A percentile compares a stretch with the other conserved stretches of the same genome.
These are phyloP conservation scores for Paramisgurnus dabryanus DNA, from an alignment of 2,113 vertebrate species.

Conservation along the genomic window DNA sequence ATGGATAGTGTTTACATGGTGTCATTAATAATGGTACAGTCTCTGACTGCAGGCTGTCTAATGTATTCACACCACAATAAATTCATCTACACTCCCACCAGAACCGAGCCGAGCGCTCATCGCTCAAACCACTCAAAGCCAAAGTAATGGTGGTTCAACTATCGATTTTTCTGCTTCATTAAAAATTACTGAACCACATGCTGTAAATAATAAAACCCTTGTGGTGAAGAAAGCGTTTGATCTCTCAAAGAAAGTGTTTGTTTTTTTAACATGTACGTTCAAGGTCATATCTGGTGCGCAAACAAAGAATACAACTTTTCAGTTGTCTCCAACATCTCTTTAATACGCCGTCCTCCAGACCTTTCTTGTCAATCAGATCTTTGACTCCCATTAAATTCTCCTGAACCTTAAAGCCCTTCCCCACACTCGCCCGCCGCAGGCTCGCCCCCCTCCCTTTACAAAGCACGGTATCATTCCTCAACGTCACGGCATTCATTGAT, in stretches of 20 bases:
- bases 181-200: slow-evolving; percentile 52
- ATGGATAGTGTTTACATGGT: slow-evolving; percentile 22
- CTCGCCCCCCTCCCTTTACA: slow-evolving; percentile 56
- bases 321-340: slow-evolving; percentile 55
- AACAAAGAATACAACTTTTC: slow-evolving; percentile 56
- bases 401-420: slow-evolving; percentile 47
- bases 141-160: slow-evolving; percentile 45
- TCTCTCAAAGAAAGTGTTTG: slow-evolving; percentile 25
- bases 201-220: slow-evolving; percentile 52
- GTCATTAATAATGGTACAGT: slow-evolving; percentile 40
- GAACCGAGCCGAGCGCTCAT: slow-evolving; percentile 46
- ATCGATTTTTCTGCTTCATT: slow-evolving; percentile 57
- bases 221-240: slow-evolving; percentile 30
- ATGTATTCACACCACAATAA: slow-evolving; percentile 34
- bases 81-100: slow-evolving; percentile 44
- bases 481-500: slow-evolving; percentile 77
- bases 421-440: slow-evolving; percentile 18
- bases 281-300: slow-evolving; percentile 61
- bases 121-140: slow-evolving; percentile 53
- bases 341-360: slow-evolving; percentile 61
- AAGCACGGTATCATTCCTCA: slow-evolving; percentile 79
- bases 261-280: slow-evolving; percentile 42
- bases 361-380: slow-evolving; percentile 63
- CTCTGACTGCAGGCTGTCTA: slow-evolving; percentile 43
- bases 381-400: slow-evolving; percentile 58